Evolutionary conservation across 53 echinoderm and acorn worm species (phyloP).

Genomic region (Actinopyga echinites): DNA sequence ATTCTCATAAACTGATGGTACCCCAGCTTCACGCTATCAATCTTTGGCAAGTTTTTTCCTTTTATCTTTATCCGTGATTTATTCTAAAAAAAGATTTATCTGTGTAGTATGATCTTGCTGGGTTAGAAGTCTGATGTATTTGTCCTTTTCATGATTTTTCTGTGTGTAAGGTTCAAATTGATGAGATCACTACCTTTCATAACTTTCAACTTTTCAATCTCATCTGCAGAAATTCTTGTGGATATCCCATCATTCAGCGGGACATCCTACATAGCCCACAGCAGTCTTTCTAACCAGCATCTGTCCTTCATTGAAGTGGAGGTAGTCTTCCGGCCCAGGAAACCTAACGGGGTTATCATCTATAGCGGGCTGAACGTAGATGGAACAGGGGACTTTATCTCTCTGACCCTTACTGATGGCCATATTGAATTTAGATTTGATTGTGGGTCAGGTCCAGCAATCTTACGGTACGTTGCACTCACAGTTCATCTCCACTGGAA

Average conservation of each 20-base stretch:
- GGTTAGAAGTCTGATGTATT: too few species aligned
- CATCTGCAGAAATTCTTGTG: constrained; percentile 74
- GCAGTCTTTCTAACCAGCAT: constrained; percentile 79
- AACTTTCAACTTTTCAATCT: too few species aligned
- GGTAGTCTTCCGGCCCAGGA: constrained; percentile 81
- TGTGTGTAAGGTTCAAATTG: not conserved
- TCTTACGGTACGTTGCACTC: constrained; percentile 61
- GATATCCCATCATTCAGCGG: constrained; percentile 93
- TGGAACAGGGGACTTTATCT: constrained; percentile 86
- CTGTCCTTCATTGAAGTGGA: constrained; percentile 93
- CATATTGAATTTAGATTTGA: constrained; percentile 92
- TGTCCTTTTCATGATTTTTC: not conserved
- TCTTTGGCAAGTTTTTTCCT: too few species aligned
- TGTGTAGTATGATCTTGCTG: too few species aligned
- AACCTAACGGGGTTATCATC: constrained; percentile 79
- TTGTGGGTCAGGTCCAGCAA: constrained; percentile 90
- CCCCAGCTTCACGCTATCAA: too few species aligned
- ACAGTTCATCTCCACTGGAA: too few species aligned
- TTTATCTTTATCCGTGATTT: too few species aligned
- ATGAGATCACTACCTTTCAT: not conserved
- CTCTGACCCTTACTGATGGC: constrained; percentile 69
- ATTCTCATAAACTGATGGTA: too few species aligned
- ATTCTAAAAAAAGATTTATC: too few species aligned
- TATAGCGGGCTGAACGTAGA: constrained; percentile 81
- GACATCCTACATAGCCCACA: constrained; percentile 82